Evolutionary conservation across 2,888 invertebrate genomes (phyloP).

Genomic region (Branchellion lobata): DNA sequence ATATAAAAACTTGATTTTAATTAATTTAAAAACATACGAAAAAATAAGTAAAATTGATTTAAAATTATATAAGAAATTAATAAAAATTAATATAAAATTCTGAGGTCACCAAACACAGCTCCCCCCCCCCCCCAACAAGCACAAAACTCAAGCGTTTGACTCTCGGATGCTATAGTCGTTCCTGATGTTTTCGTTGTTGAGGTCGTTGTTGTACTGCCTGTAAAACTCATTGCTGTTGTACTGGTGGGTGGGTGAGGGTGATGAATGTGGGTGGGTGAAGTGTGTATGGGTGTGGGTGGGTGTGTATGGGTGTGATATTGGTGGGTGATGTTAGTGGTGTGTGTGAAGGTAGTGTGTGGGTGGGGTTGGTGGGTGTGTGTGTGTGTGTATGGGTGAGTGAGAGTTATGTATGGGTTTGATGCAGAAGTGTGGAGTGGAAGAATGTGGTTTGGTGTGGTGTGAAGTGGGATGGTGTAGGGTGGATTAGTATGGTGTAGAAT

Average conservation of each 20-base stretch:
- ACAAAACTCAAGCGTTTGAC: slow-evolving; percentile 34
- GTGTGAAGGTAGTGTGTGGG: background rate
- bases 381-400: background rate
- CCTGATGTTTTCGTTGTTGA: slow-evolving; percentile 17
- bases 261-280: background rate
- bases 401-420: background rate
- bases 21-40: no score
- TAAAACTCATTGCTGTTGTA: slow-evolving; percentile 52
- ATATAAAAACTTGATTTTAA: no score
- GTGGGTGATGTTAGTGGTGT: background rate
- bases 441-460: background rate
- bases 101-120: background rate
- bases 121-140: no score
- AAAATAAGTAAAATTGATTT: background rate
- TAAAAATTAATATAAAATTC: background rate
- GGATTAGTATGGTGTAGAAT: background rate
- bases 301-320: background rate
- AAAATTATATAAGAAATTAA: background rate
- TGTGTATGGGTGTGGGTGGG: background rate
- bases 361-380: no score
- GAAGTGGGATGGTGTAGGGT: no score
- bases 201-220: slow-evolving; percentile 50
- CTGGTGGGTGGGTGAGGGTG: slow-evolving; percentile 15
- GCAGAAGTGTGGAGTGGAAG: background rate
- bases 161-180: slow-evolving; percentile 38